Evolutionary conservation across 2,888 invertebrate species (phyloP).

Genomic region (Agonopterix arenella): DNA sequence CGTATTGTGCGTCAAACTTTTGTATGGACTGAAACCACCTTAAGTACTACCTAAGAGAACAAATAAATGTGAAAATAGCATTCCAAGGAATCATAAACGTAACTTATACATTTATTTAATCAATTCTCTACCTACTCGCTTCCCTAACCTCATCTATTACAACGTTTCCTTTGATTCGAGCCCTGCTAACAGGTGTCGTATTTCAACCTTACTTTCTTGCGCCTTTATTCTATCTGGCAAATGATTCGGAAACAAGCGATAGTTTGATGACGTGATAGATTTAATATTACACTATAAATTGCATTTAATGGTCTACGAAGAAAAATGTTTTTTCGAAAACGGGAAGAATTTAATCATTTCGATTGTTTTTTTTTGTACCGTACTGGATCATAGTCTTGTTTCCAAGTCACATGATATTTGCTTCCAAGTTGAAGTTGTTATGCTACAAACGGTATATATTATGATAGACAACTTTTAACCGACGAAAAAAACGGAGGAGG

Average conservation of each 20-base stretch:
- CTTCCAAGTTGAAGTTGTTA: too few relatives aligned
- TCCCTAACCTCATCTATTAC: not conserved
- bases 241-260: conserved; percentile 43
- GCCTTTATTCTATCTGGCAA: conserved; percentile 31
- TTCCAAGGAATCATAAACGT: too few relatives aligned
- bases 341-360: not conserved
- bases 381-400: not conserved
- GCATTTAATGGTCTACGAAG: conserved; percentile 1
- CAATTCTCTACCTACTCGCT: not conserved
- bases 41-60: too few relatives aligned
- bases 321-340: not conserved
- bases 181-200: conserved; percentile 39
- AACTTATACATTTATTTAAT: too few relatives aligned
- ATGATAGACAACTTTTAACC: too few relatives aligned
- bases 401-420: too few relatives aligned
- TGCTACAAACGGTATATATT: too few relatives aligned
- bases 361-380: not conserved
- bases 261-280: conserved; percentile 23
- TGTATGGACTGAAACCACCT: too few relatives aligned
- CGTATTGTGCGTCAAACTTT: too few relatives aligned
- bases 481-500: too few relatives aligned
- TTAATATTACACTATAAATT: conserved; percentile 14
- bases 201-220: conserved; percentile 32
- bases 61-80: too few relatives aligned
- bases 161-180: conserved; percentile 2